Evolutionary conservation across 2,113 vertebrate species (phyloP), one percentile per base, ranked within the genome.

Genomic region (Lontra canadensis): DNA sequence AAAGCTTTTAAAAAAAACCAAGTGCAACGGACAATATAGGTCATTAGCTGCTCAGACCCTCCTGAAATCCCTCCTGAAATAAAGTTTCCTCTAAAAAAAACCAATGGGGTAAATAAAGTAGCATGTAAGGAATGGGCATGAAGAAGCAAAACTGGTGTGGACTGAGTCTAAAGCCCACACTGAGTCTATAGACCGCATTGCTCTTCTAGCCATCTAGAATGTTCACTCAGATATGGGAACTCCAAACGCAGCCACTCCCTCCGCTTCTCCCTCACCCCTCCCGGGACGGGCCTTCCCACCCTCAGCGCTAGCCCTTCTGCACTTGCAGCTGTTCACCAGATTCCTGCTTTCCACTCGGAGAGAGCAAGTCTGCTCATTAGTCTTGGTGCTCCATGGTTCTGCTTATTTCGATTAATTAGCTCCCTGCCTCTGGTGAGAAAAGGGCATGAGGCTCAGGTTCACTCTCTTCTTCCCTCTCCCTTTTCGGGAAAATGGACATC

Each of bases 401-500:
- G 85, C 93, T 94, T 88, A 82, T 82, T 93, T 88, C 79, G 61
- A 89, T 49, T 94, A 95, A 96, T 98, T 89, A 96, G 86, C 74
- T 96, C 76, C 52, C 65, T 89, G 88, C 36, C 86, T 80, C 67
- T 73, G 84, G 69, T 97, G 79, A 92, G 47, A 79, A 93, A 93
- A 86, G 59, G 49, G 78, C 2, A 0, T 11, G 39, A 52, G 26
- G 61, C 61, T 47, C 36, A 93, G 42, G 14, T 52, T 96, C 31
- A 61, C 6, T 59, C 9, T 49, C 7, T 76, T 78, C 44, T 74
- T 34, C 18, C 17, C 14, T 21, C 12, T 74, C 17, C 14, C 6
- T 57, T 59, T n/a, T 67, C 23, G n/a, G 34, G 15, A 76, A 92
- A 93, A 97, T 76, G 39, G 9, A 55, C 31, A 84, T 63, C 17